Evolutionary conservation across 2,888 invertebrate genomes (phyloP).

Genomic region (Noctua fimbriata): DNA sequence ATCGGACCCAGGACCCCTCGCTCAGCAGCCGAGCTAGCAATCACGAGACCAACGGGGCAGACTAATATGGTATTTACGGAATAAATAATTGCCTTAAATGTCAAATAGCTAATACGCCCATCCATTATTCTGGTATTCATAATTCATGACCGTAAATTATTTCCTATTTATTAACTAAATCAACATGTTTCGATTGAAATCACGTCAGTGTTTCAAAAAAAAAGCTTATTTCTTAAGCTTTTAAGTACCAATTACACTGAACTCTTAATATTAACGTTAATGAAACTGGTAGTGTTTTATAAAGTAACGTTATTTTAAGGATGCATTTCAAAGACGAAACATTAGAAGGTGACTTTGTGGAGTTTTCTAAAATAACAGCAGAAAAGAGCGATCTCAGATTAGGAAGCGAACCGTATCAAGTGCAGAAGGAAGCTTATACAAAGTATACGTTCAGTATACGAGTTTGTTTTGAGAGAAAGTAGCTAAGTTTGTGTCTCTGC

Average conservation of each 20-base stretch:
- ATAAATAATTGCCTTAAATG: not conserved
- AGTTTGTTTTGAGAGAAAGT: constrained; percentile 32
- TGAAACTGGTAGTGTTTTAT: constrained; percentile 19
- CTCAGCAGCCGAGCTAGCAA: not conserved
- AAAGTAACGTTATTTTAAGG: constrained; percentile 33
- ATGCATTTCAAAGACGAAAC: constrained; percentile 16
- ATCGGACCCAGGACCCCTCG: not conserved
- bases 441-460: constrained; percentile 35
- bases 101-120: not conserved
- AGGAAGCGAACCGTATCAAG: constrained; percentile 44
- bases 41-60: not conserved
- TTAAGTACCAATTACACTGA: not conserved
- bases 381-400: constrained; percentile 48
- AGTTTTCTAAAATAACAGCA: constrained; percentile 55
- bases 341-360: constrained; percentile 36
- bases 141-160: not conserved
- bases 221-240: not conserved
- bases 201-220: not conserved
- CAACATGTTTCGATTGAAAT: not conserved
- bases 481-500: constrained; percentile 1
- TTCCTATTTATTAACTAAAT: not conserved
- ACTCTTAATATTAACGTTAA: not conserved
- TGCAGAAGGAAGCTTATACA: constrained; percentile 45
- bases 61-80: not conserved
- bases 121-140: not conserved